These are phyloP conservation scores for Barypeithes pellucidus DNA, from an alignment of 2,888 invertebrate genomes.

Conservation along the genomic window DNA sequence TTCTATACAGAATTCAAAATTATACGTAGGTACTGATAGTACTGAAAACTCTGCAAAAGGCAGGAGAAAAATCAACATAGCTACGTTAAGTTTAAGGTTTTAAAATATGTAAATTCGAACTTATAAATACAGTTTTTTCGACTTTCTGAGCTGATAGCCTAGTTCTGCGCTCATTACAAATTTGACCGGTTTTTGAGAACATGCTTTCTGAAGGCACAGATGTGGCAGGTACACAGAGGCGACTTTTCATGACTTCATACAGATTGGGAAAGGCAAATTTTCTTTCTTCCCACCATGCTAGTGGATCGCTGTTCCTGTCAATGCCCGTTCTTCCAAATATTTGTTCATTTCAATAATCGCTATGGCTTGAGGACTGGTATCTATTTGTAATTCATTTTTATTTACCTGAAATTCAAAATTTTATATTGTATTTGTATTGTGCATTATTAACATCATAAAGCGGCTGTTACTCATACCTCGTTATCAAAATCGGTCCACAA, in stretches of 20 bases:
- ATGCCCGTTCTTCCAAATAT: constrained; percentile 34
- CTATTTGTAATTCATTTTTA: constrained; percentile 26
- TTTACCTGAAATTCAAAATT: constrained; percentile 5
- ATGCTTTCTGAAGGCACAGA: constrained; percentile 37
- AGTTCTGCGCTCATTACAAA: neutral
- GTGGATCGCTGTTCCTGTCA: neutral
- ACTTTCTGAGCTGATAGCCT: neutral
- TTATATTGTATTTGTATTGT: neutral
- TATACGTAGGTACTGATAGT: too few relatives aligned
- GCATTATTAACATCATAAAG: constrained; percentile 20
- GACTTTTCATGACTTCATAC: constrained; percentile 9
- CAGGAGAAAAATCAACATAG: too few relatives aligned
- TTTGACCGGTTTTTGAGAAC: constrained; percentile 31
- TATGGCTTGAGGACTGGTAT: constrained; percentile 16
- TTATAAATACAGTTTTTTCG: neutral
- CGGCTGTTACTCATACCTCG: constrained; percentile 23
- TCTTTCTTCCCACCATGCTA: constrained; percentile 15
- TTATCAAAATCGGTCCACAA: constrained; percentile 37
- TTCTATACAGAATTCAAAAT: too few relatives aligned
- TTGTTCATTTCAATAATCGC: constrained; percentile 33
- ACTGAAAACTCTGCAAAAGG: too few relatives aligned
- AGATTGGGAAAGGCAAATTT: neutral
- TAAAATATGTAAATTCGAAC: neutral
- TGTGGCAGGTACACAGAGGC: constrained; percentile 29
- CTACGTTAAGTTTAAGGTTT: too few relatives aligned